Conservation (phyloP, 2,888 invertebrate genomes). For the Panzeria rudis region DNA sequence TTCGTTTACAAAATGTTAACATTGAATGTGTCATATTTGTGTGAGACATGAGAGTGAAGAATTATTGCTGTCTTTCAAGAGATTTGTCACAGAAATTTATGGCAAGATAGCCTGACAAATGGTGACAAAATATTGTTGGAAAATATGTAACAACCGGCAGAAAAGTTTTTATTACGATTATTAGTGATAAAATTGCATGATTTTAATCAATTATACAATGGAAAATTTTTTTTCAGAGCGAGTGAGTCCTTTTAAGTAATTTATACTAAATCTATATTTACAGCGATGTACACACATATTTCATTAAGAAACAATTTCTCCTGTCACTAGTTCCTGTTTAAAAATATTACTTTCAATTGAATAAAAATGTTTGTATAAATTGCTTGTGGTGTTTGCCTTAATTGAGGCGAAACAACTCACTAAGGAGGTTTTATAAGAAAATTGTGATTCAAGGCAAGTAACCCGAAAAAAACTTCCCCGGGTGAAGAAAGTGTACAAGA, state of each 20-base stretch:
- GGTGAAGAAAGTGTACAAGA: too few relatives aligned
- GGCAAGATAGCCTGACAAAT: slow-evolving; percentile 11
- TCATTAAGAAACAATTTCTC: too few relatives aligned
- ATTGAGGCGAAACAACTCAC: too few relatives aligned
- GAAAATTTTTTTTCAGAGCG: not conserved
- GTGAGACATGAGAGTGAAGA: not conserved
- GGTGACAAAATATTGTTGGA: slow-evolving; percentile 2
- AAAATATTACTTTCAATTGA: too few relatives aligned
- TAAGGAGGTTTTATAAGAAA: too few relatives aligned
- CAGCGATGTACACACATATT: too few relatives aligned
- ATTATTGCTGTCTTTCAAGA: slow-evolving; percentile 14
- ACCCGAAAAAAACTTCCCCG: too few relatives aligned
- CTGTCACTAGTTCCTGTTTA: too few relatives aligned
- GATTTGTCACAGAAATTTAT: not conserved
- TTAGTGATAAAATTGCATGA: slow-evolving; percentile 3
- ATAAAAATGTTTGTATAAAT: too few relatives aligned
- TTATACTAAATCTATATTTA: not conserved
- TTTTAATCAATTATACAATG: not conserved
- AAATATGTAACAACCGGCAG: not conserved
- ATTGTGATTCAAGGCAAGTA: too few relatives aligned
- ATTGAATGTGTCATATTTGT: slow-evolving; percentile 29
- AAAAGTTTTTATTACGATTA: not conserved
- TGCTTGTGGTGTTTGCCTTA: too few relatives aligned
- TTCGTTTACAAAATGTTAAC: not conserved
- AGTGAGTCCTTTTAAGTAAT: not conserved